Evolutionary conservation across 2,113 vertebrate species (phyloP).

Genomic region (Dicerorhinus sumatrensis): DNA sequence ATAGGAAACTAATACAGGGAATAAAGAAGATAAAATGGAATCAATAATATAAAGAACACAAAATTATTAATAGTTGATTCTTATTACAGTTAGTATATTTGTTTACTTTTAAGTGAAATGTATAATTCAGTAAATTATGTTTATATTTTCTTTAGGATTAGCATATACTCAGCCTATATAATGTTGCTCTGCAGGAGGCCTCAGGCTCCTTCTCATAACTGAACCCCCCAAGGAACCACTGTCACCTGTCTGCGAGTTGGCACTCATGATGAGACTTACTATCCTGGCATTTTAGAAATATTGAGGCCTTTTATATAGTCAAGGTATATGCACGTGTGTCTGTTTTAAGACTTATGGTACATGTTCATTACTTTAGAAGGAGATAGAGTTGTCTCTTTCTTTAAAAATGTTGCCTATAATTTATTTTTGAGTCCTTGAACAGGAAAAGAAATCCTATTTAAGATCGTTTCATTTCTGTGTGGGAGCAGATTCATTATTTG

Average conservation of each 20-base stretch:
- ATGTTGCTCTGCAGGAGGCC: neutral
- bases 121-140: neutral
- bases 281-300: neutral
- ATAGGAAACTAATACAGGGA: conserved; percentile 14
- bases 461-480: neutral
- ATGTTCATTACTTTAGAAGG: neutral
- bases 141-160: neutral
- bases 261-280: neutral
- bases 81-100: neutral
- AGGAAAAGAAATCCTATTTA: conserved; percentile 35
- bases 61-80: neutral
- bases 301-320: neutral
- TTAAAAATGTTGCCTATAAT: neutral
- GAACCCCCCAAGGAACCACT: neutral
- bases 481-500: neutral
- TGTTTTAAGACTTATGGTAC: conserved; percentile 31
- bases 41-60: neutral
- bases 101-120: conserved; percentile 29
- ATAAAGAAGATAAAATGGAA: neutral
- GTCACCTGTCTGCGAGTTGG: neutral
- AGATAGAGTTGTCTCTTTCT: neutral
- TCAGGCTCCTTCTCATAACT: neutral
- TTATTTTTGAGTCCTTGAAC: neutral
- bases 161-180: neutral
- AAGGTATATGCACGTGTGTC: neutral